A percentile compares a stretch with the other conserved stretches of the same genome.
Evolutionary conservation across 2,113 vertebrate species (phyloP).

Genomic region (Tragelaphus buxtoni): DNA sequence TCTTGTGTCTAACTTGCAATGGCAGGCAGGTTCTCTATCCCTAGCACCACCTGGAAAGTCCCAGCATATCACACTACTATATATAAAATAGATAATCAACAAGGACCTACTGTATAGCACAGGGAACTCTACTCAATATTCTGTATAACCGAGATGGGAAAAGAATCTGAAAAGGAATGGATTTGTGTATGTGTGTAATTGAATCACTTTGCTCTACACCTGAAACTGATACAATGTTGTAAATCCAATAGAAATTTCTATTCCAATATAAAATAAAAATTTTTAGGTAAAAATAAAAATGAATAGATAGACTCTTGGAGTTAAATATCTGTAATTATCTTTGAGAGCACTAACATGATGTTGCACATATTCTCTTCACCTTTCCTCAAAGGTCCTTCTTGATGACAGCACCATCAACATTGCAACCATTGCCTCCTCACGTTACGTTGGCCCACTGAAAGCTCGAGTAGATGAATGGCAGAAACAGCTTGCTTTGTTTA

Average conservation of each 20-base stretch:
- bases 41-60: neutral
- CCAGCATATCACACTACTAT: neutral
- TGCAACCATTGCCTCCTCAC: constrained; percentile 84
- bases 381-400: constrained; percentile 80
- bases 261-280: neutral
- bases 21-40: neutral
- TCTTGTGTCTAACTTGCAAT: neutral
- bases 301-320: neutral
- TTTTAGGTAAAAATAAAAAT: neutral
- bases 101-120: neutral
- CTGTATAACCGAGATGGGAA: neutral
- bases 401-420: constrained; percentile 88
- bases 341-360: neutral
- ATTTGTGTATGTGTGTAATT: neutral
- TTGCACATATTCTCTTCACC: neutral
- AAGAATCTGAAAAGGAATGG: neutral
- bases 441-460: constrained; percentile 84
- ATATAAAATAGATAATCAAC: neutral
- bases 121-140: neutral
- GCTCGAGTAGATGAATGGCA: constrained; percentile 82
- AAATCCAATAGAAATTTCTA: neutral
- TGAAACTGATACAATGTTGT: neutral
- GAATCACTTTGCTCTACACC: neutral
- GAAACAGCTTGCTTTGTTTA: constrained; percentile 84
- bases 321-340: neutral